Base-by-base conservation (phyloP, 2,113 vertebrate genomes). In the Pelusios castaneus region DNA sequence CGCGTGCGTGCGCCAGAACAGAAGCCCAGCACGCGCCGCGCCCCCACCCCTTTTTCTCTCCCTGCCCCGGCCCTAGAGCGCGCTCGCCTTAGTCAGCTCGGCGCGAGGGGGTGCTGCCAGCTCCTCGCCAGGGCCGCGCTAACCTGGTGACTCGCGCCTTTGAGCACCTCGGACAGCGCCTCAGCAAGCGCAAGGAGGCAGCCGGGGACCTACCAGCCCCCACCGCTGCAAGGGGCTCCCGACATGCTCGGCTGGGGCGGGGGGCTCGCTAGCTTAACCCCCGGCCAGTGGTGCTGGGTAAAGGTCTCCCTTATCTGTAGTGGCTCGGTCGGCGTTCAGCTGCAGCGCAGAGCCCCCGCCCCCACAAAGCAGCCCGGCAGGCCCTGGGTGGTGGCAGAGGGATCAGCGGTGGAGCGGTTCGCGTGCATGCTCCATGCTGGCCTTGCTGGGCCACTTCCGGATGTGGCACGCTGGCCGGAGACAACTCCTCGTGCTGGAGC, bases 111-210 rank as follows among this genome's bases (percentile, higher is more conserved):
- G 25, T 1, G 86, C 89, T 5, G 60, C 55, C 8, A 34, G 49
- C 52, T 31, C n/a, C 24, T 5, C 5, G 34, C 10, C 21, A 77
- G 85, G 87, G 88, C 76, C 49, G 54, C 79, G 58, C 92, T 89
- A 89, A 45, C 31, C 41, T 38, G 41, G 45, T 1, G 21, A 47
- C 41, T 56, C n/a, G 41, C 82, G 78, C 87, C 96, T 97, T 98
- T 98, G 98, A 16, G 98, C 97, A 98, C 98, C 98, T 97, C 94
- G 98, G 98, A 98, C 98, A 98, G 97, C 92, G 89, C 89, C 54
- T 49, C 45, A 52, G 78, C 47, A 41, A 31, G 58, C 56, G 34
- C 63, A 4, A 34, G 14, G 3, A 8, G 34, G 60, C 60, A n/a
- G 60, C 31, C 60, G 60, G 29, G 3, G 31, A 63, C 31, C 25